Evolutionary conservation across 2,797 vertebrate genomes (phyloP).

Genomic region (Novumbra hubbsi): DNA sequence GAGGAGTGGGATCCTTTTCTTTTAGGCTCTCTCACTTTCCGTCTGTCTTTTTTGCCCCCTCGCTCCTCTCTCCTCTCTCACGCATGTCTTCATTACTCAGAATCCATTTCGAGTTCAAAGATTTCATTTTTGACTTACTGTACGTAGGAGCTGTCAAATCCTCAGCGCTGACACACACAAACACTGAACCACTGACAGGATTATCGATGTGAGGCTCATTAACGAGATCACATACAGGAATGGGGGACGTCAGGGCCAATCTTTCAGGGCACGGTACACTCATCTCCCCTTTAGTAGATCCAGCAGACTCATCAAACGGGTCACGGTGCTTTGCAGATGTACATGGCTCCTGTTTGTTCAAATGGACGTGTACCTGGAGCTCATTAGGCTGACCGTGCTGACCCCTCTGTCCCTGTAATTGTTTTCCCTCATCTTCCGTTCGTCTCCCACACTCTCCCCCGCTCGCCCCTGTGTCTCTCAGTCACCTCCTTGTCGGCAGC

Average conservation of each 20-base stretch:
- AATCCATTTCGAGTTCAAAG: slow-evolving; percentile 59
- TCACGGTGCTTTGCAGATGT: slow-evolving; percentile 10
- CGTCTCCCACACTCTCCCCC: background rate
- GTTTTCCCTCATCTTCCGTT: slow-evolving; percentile 14
- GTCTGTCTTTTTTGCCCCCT: slow-evolving; percentile 19
- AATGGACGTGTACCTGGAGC: background rate
- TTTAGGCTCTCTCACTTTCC: slow-evolving; percentile 16
- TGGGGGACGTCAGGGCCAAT: slow-evolving; percentile 43
- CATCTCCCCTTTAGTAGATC: slow-evolving; percentile 32
- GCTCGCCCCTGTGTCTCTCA: slow-evolving; percentile 37
- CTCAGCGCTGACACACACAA: background rate
- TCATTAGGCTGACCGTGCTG: background rate
- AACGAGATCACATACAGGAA: slow-evolving; percentile 35
- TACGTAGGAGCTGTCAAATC: slow-evolving; percentile 25
- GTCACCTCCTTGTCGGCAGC: slow-evolving; percentile 31
- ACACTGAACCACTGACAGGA: background rate
- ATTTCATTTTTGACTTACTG: slow-evolving; percentile 46
- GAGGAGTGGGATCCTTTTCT: slow-evolving; percentile 40
- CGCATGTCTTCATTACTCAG: slow-evolving; percentile 52
- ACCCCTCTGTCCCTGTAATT: slow-evolving; percentile 24
- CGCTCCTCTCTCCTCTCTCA: slow-evolving; percentile 9
- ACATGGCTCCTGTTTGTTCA: background rate
- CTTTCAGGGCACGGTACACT: slow-evolving; percentile 44
- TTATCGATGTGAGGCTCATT: slow-evolving; percentile 31
- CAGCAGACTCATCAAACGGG: slow-evolving; percentile 31